phyloP scores from a whole-genome alignment of 1,140 invertebrate genomes.

The silkworm (Bombyx mori) region ASM3026992v2 NC_085117.1:18669001-18669500 shows the following conservation, averaged over 20 bases:
- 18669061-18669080: too few species aligned
- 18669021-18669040: too few species aligned
- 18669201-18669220: slow-evolving; percentile 11
- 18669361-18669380: slow-evolving; percentile 22
- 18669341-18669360: slow-evolving; percentile 20
- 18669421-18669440: slow-evolving; percentile 16
- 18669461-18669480: too few species aligned
- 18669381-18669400: slow-evolving; percentile 9
- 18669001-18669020: too few species aligned
- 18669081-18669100: background rate
- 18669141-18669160: slow-evolving; percentile 6
- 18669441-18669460: background rate
- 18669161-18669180: slow-evolving; percentile 6
- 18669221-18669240: slow-evolving; percentile 13
- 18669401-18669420: slow-evolving; percentile 15
- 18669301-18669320: background rate
- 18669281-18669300: slow-evolving; percentile 23
- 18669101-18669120: background rate
- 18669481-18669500: too few species aligned
- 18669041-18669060: too few species aligned
- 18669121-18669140: slow-evolving; percentile 6
- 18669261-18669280: slow-evolving; percentile 15
- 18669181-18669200: slow-evolving; percentile 19
- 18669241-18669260: slow-evolving; percentile 19
- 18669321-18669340: slow-evolving; percentile 11